A percentile compares a stretch with the other conserved stretches of the same genome.
phyloP scores from a whole-genome alignment of 2,113 vertebrate species.

The Ophthalmolycus amberensis region DNA sequence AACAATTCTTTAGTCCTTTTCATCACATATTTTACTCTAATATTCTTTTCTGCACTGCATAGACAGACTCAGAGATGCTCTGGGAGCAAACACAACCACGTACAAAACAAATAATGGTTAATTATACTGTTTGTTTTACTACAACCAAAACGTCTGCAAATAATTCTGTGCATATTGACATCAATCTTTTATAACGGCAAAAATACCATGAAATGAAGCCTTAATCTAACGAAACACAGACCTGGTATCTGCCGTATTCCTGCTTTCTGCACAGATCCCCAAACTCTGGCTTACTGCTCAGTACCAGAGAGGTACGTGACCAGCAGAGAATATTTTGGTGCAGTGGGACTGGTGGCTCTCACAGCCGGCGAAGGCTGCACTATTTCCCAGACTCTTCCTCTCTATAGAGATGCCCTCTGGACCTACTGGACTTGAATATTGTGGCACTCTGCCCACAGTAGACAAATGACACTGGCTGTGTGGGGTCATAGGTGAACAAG shows the following conservation, averaged over 20 bases:
- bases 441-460: constrained; percentile 11
- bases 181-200: neutral
- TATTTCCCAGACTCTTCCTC: constrained; percentile 34
- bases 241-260: constrained; percentile 6
- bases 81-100: neutral
- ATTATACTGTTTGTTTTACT: neutral
- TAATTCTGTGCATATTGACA: neutral
- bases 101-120: neutral
- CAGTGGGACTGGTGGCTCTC: constrained; percentile 52
- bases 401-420: constrained; percentile 39
- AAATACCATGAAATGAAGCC: neutral
- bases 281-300: constrained; percentile 46
- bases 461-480: constrained; percentile 34
- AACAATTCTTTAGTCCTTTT: constrained; percentile 41
- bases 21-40: constrained; percentile 12
- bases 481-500: constrained; percentile 33
- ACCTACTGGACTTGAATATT: constrained; percentile 25
- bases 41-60: neutral
- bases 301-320: constrained; percentile 58
- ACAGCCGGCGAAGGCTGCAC: constrained; percentile 33
- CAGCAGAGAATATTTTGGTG: constrained; percentile 64
- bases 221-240: neutral
- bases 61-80: constrained; percentile 12
- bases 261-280: constrained; percentile 27
- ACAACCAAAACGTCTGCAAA: neutral